Percentiles rank a stretch among this genome's conserved stretches.
phyloP scores from a whole-genome alignment of 2,888 invertebrate species.

The Andrena praecox region DNA sequence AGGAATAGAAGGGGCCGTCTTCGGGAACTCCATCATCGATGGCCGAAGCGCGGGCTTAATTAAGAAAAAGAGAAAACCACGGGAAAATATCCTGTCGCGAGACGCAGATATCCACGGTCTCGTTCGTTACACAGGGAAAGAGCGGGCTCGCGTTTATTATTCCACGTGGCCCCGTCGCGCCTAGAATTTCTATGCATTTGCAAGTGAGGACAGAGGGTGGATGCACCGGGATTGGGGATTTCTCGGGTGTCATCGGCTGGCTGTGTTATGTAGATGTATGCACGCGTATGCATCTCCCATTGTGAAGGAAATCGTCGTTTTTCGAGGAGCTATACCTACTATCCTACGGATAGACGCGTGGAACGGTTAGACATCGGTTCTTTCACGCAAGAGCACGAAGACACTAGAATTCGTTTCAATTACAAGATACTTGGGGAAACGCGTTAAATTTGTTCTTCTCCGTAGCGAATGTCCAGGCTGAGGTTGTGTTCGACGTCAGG shows the following conservation, averaged over 20 bases:
- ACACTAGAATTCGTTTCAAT: neutral
- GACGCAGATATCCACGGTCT: constrained; percentile 7
- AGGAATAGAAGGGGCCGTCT: neutral
- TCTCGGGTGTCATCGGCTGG: constrained; percentile 57
- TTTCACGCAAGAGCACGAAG: too few species aligned
- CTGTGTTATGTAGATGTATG: constrained; percentile 59
- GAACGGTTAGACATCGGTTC: too few species aligned
- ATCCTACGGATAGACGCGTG: too few species aligned
- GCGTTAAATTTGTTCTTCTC: constrained; percentile 2
- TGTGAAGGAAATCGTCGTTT: constrained; percentile 47
- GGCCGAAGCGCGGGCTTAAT: neutral
- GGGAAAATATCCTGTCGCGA: neutral
- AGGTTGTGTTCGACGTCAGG: constrained; percentile 25
- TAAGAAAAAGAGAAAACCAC: neutral
- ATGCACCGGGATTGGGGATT: constrained; percentile 54
- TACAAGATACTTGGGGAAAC: neutral
- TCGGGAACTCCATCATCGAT: constrained; percentile 7
- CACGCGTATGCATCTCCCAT: constrained; percentile 40
- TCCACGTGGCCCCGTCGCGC: constrained; percentile 53
- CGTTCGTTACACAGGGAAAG: constrained; percentile 36
- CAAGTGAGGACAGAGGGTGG: constrained; percentile 68
- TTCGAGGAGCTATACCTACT: neutral
- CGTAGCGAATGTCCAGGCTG: neutral
- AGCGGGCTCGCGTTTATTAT: constrained; percentile 68
- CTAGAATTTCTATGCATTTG: constrained; percentile 68